Base-by-base conservation (phyloP, 2,888 invertebrate species). In the Epinotia ramella region DNA sequence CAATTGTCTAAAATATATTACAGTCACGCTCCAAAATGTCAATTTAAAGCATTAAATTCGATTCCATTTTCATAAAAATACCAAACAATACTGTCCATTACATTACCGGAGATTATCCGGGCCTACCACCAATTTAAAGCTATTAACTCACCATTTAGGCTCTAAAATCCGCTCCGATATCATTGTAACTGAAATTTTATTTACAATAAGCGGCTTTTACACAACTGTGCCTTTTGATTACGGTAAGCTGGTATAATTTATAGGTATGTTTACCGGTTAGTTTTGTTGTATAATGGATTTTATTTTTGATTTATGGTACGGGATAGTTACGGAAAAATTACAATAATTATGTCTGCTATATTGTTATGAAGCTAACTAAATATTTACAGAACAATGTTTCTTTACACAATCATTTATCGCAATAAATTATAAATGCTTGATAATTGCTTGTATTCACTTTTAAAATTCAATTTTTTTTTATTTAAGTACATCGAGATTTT, bases 71-170 rank as follows among this genome's bases (percentile, higher is more conserved):
- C 44, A 59, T 59, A 67, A 59, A 59, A 24, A 20, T 67, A 13
- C 33, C 24, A 24, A 67, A 59, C 57, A 67, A 67, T 68, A 44
- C 9, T n/a, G 68, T 68, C 59, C 59, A 68, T 68, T 68, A 59
- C 24, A 68, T 11, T 59, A 68, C 44, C 12, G 68, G 44, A 24
- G 68, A 68, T 68, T 59, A 68, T 59, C 57, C 18, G 4, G 44
- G 24, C 20, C 20, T 1, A 20, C 67, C 33, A 11, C 44, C 28
- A 53, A 65, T 65, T 65, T 49, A 65, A 65, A 49, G 20, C 68
- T 20, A 68, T 59, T 68, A 68, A 57, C 59, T 59, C 59, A 68
- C 68, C 68, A 68, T 68, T 65, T 24, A 40, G 20, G 57, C 57
- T 44, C 57, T 59, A 68, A 68, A 68, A 68, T 59, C 12, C 16